Evolutionary conservation across 2,888 invertebrate species (phyloP).

Genomic region (Criorhina ranunculi): DNA sequence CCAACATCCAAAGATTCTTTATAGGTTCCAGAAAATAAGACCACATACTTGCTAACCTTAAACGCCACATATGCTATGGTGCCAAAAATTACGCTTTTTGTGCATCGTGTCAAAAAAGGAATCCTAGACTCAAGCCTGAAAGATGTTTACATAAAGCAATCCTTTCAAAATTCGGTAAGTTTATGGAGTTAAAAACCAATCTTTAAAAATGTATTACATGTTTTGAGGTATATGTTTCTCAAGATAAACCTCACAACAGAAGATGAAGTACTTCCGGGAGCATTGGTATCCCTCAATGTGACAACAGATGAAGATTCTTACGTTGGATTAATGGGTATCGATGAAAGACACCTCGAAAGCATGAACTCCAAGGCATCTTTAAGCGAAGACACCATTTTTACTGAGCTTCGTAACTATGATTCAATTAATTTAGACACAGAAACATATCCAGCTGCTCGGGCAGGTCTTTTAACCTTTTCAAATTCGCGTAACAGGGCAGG

Average conservation of each 20-base stretch:
- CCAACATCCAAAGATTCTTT: background rate
- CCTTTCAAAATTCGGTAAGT: conserved; percentile 56
- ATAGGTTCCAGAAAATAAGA: conserved; percentile 65
- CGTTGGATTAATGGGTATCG: conserved; percentile 92
- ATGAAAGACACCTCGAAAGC: conserved; percentile 89
- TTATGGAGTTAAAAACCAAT: background rate
- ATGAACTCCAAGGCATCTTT: conserved; percentile 86
- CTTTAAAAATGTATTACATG: too few relatives aligned
- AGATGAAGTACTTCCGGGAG: conserved; percentile 89
- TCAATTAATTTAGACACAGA: conserved; percentile 84
- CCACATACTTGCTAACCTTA: background rate
- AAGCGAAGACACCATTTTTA: conserved; percentile 28
- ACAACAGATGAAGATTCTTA: conserved; percentile 92
- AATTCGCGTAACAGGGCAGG: conserved; percentile 49
- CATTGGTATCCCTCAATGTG: conserved; percentile 90
- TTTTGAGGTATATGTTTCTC: background rate
- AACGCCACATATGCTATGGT: conserved; percentile 40
- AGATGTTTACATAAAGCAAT: conserved; percentile 25
- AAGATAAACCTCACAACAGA: conserved; percentile 79
- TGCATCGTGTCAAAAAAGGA: conserved; percentile 14
- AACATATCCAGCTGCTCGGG: conserved; percentile 41
- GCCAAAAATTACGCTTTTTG: conserved; percentile 55
- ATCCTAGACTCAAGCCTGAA: conserved; percentile 16
- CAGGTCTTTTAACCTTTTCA: conserved; percentile 82
- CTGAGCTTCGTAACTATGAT: conserved; percentile 33